phyloP scores from a whole-genome alignment of 1,140 invertebrate genomes.

The Drosophila funebris region DNA sequence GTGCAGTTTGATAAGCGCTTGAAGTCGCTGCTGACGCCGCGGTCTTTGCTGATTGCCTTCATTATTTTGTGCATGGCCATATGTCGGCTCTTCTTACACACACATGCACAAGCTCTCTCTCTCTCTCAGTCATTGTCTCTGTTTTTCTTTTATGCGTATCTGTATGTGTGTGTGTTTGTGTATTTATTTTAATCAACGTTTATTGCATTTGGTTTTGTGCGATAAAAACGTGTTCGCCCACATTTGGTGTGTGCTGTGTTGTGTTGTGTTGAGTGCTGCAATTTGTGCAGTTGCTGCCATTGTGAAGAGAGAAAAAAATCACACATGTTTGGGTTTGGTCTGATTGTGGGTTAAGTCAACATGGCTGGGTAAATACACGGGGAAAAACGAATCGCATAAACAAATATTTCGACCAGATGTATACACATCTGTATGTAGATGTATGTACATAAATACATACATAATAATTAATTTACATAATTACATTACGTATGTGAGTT shows the following conservation, averaged over 20 bases:
- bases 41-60: conserved; percentile 41
- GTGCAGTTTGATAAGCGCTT: conserved; percentile 33
- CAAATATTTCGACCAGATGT: not conserved
- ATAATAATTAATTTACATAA: conserved; percentile 2
- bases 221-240: conserved; percentile 81
- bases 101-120: not conserved
- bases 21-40: conserved; percentile 31
- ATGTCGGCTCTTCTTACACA: conserved; percentile 19
- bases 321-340: conserved; percentile 63
- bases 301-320: conserved; percentile 39
- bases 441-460: not conserved
- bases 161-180: conserved; percentile 36
- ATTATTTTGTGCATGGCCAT: conserved; percentile 31
- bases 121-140: conserved; percentile 23
- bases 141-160: conserved; percentile 43
- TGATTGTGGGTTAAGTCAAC: conserved; percentile 72
- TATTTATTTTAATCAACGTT: conserved; percentile 80
- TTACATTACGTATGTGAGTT: not conserved
- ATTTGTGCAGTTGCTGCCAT: conserved; percentile 49
- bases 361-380: conserved; percentile 57
- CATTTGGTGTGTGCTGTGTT: conserved; percentile 51
- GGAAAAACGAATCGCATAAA: conserved; percentile 24
- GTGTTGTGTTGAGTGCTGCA: conserved; percentile 47
- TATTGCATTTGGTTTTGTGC: conserved; percentile 76
- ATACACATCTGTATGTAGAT: not conserved